Conservation (phyloP, 1,140 invertebrate genomes). For the Hydropsyche tenuis region DNA sequence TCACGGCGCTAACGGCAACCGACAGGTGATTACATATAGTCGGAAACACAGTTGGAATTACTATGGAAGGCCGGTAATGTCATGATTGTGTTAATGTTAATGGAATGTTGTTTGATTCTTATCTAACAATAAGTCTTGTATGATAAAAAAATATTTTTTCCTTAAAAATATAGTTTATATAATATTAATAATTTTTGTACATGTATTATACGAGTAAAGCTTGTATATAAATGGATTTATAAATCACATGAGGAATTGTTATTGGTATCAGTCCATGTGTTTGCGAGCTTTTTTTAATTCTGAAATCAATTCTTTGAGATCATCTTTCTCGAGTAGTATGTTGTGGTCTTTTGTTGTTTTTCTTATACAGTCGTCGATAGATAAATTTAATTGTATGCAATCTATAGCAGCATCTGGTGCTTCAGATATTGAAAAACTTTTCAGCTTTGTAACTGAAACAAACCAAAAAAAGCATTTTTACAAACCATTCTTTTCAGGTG, state of each 20-base stretch:
- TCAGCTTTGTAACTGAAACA: constrained; percentile 45
- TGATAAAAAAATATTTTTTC: no score
- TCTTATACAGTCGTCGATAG: constrained; percentile 37
- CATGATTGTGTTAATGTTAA: no score
- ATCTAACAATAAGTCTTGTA: no score
- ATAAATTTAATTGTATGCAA: constrained; percentile 46
- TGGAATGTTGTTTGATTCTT: no score
- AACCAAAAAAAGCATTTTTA: constrained; percentile 11
- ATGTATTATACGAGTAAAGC: no score
- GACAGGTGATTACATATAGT: neutral
- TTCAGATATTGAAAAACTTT: constrained; percentile 20
- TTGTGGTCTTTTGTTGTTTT: constrained; percentile 35
- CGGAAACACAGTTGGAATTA: no score
- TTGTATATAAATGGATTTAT: no score
- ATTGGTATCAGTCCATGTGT: constrained; percentile 36
- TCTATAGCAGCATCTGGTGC: constrained; percentile 45
- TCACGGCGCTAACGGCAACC: constrained; percentile 36
- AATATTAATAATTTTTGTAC: no score
- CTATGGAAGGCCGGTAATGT: no score
- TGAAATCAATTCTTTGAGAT: constrained; percentile 36
- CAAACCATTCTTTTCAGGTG: neutral
- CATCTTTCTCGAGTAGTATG: constrained; percentile 41
- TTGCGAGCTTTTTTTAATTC: constrained; percentile 46
- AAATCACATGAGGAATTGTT: no score
- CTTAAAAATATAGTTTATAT: no score